phyloP scores from a whole-genome alignment of 92 coral and sea anemone genomes.

The Plumapathes pennacea region DNA sequence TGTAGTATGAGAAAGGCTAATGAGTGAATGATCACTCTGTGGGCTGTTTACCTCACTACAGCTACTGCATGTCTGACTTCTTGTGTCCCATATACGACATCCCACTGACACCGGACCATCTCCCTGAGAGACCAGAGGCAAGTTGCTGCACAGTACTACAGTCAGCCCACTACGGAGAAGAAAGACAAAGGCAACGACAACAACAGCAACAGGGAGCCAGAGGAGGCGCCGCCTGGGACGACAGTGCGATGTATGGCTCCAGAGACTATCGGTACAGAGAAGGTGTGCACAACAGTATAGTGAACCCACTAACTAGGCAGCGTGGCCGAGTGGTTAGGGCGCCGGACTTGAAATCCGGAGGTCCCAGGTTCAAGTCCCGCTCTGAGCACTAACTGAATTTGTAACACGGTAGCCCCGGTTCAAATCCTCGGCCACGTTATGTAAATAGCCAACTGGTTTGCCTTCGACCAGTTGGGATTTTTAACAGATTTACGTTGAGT shows the following conservation, averaged over 20 bases:
- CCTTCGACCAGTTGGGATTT: too few relatives aligned
- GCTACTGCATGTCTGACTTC: slow-evolving; percentile 94
- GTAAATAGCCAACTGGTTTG: too few relatives aligned
- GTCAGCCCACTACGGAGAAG: neutral
- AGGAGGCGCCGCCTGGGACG: slow-evolving; percentile 7
- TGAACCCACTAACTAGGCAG: neutral
- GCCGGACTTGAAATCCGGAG: too few relatives aligned
- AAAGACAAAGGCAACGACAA: neutral
- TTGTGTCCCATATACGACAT: slow-evolving; percentile 79
- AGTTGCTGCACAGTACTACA: slow-evolving; percentile 65
- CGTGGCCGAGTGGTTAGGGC: neutral
- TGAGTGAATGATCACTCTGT: too few relatives aligned
- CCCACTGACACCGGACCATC: slow-evolving; percentile 68
- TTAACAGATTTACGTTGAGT: too few relatives aligned
- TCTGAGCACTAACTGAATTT: too few relatives aligned
- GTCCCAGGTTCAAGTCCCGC: too few relatives aligned
- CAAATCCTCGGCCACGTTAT: too few relatives aligned
- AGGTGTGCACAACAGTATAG: slow-evolving; percentile 10
- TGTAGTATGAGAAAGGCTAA: too few relatives aligned
- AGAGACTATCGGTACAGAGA: slow-evolving; percentile 51
- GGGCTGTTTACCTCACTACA: slow-evolving; percentile 15
- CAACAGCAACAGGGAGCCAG: slow-evolving; percentile 8
- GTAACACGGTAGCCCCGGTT: too few relatives aligned
- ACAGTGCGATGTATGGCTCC: slow-evolving; percentile 23
- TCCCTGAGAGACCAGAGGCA: slow-evolving; percentile 97